Evolutionary conservation across 2,888 invertebrate species (phyloP).

Genomic region (Osedax frankpressi): DNA sequence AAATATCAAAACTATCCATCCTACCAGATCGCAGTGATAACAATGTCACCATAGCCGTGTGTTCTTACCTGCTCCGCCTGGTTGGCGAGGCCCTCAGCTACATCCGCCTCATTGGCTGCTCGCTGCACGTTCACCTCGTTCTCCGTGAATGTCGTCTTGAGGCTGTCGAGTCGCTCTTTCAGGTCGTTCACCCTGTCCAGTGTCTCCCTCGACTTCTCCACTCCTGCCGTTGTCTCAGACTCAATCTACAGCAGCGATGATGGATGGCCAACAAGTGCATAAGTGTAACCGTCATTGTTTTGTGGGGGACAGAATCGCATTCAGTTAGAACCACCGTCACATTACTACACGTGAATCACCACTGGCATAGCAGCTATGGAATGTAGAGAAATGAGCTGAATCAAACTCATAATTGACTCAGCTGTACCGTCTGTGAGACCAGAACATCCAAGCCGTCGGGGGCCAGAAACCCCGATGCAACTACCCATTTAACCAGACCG

Average conservation of each 20-base stretch:
- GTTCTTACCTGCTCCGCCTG: conserved; percentile 34
- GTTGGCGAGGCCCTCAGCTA: conserved; percentile 58
- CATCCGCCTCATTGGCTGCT: conserved; percentile 58
- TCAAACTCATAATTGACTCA: too few species aligned
- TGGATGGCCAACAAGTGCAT: background rate
- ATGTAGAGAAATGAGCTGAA: too few species aligned
- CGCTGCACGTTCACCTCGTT: conserved; percentile 70
- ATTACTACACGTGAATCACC: too few species aligned
- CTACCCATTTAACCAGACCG: too few species aligned
- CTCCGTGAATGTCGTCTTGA: conserved; percentile 67
- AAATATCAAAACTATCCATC: background rate
- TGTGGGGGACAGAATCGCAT: background rate
- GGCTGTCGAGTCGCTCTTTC: conserved; percentile 58
- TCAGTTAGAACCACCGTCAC: background rate
- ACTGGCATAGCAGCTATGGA: too few species aligned
- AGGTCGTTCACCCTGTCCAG: conserved; percentile 62
- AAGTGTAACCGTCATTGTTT: background rate
- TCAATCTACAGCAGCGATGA: conserved; percentile 58
- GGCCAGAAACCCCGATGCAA: too few species aligned
- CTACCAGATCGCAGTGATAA: too few species aligned
- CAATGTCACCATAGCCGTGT: background rate
- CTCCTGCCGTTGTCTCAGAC: conserved; percentile 65
- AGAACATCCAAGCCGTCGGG: too few species aligned
- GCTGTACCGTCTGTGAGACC: too few species aligned
- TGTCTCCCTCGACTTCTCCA: conserved; percentile 65